Evolutionary conservation across 2,888 invertebrate genomes (phyloP).

Genomic region (Gisinianus flammeolus): DNA sequence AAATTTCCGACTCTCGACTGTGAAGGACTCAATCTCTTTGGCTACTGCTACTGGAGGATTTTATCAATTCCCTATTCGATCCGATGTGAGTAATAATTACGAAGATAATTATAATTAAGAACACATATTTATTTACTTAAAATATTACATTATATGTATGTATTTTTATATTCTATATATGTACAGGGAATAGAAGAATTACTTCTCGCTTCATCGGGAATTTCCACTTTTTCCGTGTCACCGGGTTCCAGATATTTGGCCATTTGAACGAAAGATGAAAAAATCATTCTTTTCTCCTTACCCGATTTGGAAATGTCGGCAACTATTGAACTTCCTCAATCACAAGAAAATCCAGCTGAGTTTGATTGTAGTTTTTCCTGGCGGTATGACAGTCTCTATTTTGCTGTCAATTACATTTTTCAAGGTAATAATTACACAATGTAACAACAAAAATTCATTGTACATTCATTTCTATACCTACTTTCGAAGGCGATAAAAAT

Average conservation of each 20-base stretch:
- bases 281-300: slow-evolving; percentile 47
- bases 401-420: slow-evolving; percentile 51
- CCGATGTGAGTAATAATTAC: slow-evolving; percentile 5
- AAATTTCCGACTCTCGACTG: slow-evolving; percentile 6
- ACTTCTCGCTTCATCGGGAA: slow-evolving; percentile 54
- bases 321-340: slow-evolving; percentile 39
- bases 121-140: background rate
- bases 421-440: slow-evolving; percentile 36
- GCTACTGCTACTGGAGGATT: slow-evolving; percentile 35
- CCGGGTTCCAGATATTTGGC: slow-evolving; percentile 53
- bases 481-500: no score
- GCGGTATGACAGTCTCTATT: slow-evolving; percentile 54
- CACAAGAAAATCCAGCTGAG: slow-evolving; percentile 15
- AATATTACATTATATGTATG: background rate
- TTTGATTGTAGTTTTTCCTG: slow-evolving; percentile 40
- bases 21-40: slow-evolving; percentile 15
- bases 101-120: background rate
- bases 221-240: slow-evolving; percentile 50
- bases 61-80: slow-evolving; percentile 26
- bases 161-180: background rate
- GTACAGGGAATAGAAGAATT: slow-evolving; percentile 47
- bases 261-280: slow-evolving; percentile 49
- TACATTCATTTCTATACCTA: no score
- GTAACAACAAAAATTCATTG: no score
- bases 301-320: slow-evolving; percentile 52